Evolutionary conservation across 2,113 vertebrate species (phyloP), one percentile per base, ranked within the genome.

Genomic region (Paracanthobrama guichenoti): DNA sequence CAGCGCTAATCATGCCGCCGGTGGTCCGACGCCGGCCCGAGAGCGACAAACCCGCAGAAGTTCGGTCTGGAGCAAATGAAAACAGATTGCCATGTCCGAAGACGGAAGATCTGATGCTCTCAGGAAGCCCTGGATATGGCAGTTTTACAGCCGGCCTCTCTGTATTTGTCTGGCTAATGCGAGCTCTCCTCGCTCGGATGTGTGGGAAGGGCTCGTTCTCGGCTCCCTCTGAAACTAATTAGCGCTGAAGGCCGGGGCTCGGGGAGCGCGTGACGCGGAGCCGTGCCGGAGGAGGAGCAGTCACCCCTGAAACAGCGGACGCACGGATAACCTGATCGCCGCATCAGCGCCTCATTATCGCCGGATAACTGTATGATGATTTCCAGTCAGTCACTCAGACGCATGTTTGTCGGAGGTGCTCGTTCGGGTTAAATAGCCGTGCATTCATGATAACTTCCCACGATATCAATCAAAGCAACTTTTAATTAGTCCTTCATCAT

Each of bases 191-290:
- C 89, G 66, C 86, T 92, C 84, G 42, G 84, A 77, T 90, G 90
- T 91, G 92, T 90, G 88, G 88, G 89, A 77, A 79, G 88, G 92
- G 93, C 92, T 92, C 93, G 44, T 39, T 88, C 92, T 92, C 89
- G 89, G 80, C 84, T 94, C 94, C 94, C 94, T 93, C 87, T 93
- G 94, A 95, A 95, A 95, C 93, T 95, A 95, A 95, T 95, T 95
- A 95, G 90, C 84, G 86, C 93, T 93, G 94, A 91, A 89, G 94
- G 91, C 88, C 92, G 90, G 89, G 91, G 89, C 82, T 82, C 26
- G 72, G 83, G 86, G 82, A 66, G 77, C 20, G 46, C 16, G 80
- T 73, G 88, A 89, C 84, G 72, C 81, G 90, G 91, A 89, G 85
- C 85, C 46, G 90, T 6, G n/a, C 39, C 39, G 39, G 39, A 39